Evolutionary conservation across 37 sponge, comb jelly and placozoan species (phyloP).

Genomic region (Hexactinellida sp.): DNA sequence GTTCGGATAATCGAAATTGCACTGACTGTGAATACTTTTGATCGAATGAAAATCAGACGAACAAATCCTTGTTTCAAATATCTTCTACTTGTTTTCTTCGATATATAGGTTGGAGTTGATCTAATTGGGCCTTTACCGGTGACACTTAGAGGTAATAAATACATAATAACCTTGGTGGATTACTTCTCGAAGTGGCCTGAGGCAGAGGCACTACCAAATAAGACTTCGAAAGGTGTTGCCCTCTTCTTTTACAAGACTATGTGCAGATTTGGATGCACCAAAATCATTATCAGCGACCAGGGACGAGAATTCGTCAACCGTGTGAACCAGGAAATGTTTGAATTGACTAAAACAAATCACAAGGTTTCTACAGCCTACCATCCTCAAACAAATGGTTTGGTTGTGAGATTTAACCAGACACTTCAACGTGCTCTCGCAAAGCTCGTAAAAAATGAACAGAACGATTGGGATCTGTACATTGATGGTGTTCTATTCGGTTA

Average conservation of each 20-base stretch:
- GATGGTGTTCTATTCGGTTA: constrained; percentile 9
- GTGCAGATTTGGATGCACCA: constrained; percentile 25
- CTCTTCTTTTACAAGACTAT: constrained; percentile 23
- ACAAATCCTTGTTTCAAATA: background rate
- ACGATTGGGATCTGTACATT: constrained; percentile 21
- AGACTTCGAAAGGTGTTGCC: constrained; percentile 23
- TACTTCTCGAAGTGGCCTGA: constrained; percentile 36
- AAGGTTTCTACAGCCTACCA: constrained; percentile 28
- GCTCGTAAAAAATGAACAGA: background rate
- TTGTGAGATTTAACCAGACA: constrained; percentile 25
- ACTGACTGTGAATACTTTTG: too few species aligned
- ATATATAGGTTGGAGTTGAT: constrained; percentile 27
- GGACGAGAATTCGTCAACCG: constrained; percentile 24
- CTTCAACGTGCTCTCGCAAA: constrained; percentile 11
- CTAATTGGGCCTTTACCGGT: constrained; percentile 23
- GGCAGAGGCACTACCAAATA: constrained; percentile 20
- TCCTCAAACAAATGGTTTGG: constrained; percentile 30
- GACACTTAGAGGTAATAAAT: constrained; percentile 19
- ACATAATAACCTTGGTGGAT: constrained; percentile 27
- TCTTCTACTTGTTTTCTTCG: background rate
- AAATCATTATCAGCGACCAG: constrained; percentile 20
- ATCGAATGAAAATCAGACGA: too few species aligned
- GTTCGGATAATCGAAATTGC: too few species aligned
- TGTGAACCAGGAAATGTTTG: constrained; percentile 15
- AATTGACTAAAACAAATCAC: constrained; percentile 19